Conservation (phyloP, 2,888 invertebrate genomes). For the Byasa hedistus region DNA sequence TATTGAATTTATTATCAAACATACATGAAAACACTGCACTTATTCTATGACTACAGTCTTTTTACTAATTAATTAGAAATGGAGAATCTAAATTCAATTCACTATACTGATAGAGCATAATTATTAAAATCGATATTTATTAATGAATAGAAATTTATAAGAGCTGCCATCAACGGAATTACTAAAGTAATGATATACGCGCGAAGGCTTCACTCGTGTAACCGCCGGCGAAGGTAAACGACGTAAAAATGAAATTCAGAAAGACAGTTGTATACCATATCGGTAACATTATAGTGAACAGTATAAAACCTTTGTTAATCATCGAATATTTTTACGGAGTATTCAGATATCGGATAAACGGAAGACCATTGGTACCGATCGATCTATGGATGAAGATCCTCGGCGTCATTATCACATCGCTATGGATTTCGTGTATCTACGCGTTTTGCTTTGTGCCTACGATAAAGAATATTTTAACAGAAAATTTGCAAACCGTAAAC, state of each 20-base stretch:
- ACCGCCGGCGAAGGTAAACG: too few species aligned
- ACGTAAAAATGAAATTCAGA: neutral
- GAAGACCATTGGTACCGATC: conserved; percentile 33
- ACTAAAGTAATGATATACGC: too few species aligned
- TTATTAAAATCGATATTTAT: too few species aligned
- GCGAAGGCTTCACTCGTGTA: too few species aligned
- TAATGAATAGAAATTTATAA: too few species aligned
- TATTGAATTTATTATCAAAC: too few species aligned
- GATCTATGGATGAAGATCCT: conserved; percentile 43
- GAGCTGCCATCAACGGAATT: too few species aligned
- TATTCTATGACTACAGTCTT: too few species aligned
- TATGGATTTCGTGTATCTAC: conserved; percentile 35
- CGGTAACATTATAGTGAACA: neutral
- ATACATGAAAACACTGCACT: too few species aligned
- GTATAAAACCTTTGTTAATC: conserved; percentile 40
- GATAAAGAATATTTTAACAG: neutral
- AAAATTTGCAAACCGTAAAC: neutral
- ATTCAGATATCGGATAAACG: conserved; percentile 44
- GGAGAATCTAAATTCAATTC: too few species aligned
- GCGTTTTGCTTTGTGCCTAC: conserved; percentile 21
- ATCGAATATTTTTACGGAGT: conserved; percentile 51
- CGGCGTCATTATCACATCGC: conserved; percentile 34
- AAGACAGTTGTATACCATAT: neutral
- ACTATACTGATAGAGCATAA: too few species aligned
- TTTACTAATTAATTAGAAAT: too few species aligned